Evolutionary conservation across 2,888 invertebrate species (phyloP).

Genomic region (Papilio protenor): DNA sequence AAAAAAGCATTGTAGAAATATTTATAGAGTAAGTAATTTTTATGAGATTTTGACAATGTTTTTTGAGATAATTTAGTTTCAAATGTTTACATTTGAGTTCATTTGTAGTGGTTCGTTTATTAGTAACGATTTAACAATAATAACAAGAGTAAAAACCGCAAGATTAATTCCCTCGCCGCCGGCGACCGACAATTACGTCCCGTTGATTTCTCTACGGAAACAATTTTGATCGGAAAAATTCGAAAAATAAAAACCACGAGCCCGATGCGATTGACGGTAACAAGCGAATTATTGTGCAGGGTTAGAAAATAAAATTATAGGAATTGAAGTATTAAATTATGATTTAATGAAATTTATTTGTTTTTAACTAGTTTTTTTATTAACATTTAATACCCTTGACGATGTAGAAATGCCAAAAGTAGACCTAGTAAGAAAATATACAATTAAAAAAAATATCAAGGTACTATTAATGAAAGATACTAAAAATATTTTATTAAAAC

Average conservation of each 20-base stretch:
- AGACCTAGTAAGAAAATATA: not conserved
- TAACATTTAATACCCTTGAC: not conserved
- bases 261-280: conserved; percentile 6
- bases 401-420: not conserved
- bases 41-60: too few relatives aligned
- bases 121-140: conserved; percentile 1
- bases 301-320: conserved; percentile 14
- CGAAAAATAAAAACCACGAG: conserved; percentile 10
- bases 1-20: not conserved
- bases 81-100: too few relatives aligned
- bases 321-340: not conserved
- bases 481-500: not conserved
- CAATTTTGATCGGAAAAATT: conserved; percentile 17
- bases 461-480: too few relatives aligned
- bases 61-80: too few relatives aligned
- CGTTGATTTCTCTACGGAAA: conserved; percentile 24
- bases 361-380: not conserved
- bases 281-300: not conserved
- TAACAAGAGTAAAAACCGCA: conserved; percentile 16
- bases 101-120: not conserved
- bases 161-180: conserved; percentile 23
- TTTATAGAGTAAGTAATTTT: too few relatives aligned
- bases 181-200: conserved; percentile 23
- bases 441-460: too few relatives aligned
- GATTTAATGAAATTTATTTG: not conserved